Evolutionary conservation across 2,888 invertebrate species (phyloP).

Genomic region (Stomorhina lunata): DNA sequence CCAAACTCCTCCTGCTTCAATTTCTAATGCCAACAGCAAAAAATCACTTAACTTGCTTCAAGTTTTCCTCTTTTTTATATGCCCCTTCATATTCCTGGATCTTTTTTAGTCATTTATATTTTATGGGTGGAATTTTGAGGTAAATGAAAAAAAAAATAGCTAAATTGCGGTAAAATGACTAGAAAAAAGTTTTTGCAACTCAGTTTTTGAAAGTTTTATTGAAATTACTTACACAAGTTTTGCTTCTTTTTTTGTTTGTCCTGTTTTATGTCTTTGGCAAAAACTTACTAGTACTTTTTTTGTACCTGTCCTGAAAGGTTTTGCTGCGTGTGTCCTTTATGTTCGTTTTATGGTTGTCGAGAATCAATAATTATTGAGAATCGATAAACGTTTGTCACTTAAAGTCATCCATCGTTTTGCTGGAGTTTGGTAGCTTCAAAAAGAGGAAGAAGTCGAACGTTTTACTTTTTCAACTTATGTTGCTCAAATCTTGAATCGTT

Average conservation of each 20-base stretch:
- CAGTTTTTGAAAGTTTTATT: slow-evolving; percentile 58
- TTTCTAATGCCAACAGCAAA: background rate
- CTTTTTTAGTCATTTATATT: slow-evolving; percentile 51
- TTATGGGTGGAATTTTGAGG: slow-evolving; percentile 44
- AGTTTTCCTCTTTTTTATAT: background rate
- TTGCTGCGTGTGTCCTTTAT: background rate
- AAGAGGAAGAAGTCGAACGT: background rate
- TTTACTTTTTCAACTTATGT: background rate
- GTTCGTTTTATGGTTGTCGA: slow-evolving; percentile 4
- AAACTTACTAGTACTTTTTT: background rate
- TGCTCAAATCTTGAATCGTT: no score
- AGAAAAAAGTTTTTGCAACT: slow-evolving; percentile 42
- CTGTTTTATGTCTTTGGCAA: background rate
- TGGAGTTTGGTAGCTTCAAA: background rate
- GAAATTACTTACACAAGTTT: slow-evolving; percentile 49
- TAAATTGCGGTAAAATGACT: slow-evolving; percentile 41
- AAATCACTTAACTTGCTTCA: background rate
- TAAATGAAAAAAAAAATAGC: slow-evolving; percentile 51
- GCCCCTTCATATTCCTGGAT: background rate
- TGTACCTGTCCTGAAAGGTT: background rate
- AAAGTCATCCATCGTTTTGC: slow-evolving; percentile 16
- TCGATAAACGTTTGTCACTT: slow-evolving; percentile 60
- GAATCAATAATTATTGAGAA: slow-evolving; percentile 64
- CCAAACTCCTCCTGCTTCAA: background rate
- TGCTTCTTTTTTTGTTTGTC: background rate